phyloP scores from a whole-genome alignment of 1,140 invertebrate genomes.

The Zaprionus davidi region DNA sequence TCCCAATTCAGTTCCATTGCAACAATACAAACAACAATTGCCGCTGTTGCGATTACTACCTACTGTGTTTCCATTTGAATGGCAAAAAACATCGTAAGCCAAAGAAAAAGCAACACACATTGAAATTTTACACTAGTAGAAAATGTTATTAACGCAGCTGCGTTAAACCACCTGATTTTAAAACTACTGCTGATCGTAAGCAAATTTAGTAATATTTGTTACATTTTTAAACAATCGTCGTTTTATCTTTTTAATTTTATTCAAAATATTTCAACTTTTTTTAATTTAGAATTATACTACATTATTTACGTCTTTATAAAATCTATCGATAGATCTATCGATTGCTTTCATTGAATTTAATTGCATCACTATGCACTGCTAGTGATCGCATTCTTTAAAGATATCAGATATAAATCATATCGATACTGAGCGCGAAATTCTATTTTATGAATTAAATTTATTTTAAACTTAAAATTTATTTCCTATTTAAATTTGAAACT shows the following conservation, averaged over 20 bases:
- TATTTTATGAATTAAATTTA: background rate
- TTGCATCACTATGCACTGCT: background rate
- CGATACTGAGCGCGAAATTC: conserved; percentile 1
- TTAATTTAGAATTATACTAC: background rate
- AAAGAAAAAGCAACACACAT: background rate
- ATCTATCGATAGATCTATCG: background rate
- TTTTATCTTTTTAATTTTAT: background rate
- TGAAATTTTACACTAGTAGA: background rate
- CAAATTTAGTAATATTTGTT: too few relatives aligned
- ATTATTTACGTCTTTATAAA: background rate
- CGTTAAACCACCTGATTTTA: background rate
- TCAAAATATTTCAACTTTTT: background rate
- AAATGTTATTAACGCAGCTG: background rate
- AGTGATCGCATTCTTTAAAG: background rate
- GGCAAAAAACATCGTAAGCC: background rate
- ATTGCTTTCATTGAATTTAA: background rate
- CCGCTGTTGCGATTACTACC: background rate
- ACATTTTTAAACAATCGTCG: too few relatives aligned
- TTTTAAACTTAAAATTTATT: background rate
- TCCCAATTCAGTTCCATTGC: conserved; percentile 65
- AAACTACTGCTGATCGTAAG: too few relatives aligned
- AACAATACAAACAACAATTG: conserved; percentile 1
- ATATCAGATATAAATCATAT: background rate
- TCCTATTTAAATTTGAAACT: background rate
- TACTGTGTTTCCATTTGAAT: too few relatives aligned